A percentile compares a stretch with the other conserved stretches of the same genome.
Evolutionary conservation across 2,888 invertebrate species (phyloP).

Genomic region (Drosophila prostipennis): DNA sequence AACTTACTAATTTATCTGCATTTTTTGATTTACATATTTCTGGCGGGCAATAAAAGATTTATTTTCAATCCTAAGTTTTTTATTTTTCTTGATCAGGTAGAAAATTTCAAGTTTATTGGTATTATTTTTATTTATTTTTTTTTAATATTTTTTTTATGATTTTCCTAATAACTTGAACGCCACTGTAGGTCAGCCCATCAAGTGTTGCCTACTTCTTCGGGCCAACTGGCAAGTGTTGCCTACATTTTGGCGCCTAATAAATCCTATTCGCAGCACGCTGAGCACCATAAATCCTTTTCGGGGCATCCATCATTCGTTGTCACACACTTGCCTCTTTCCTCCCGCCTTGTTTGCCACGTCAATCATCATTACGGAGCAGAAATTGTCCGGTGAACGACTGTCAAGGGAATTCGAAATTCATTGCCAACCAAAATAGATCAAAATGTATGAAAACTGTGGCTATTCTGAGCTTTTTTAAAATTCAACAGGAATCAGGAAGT

Average conservation of each 20-base stretch:
- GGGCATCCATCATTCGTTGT: constrained; percentile 22
- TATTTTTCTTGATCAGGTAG: no score
- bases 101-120: no score
- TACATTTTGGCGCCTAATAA: constrained; percentile 13
- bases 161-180: not conserved
- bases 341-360: constrained; percentile 21
- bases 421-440: not conserved
- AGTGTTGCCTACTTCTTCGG: constrained; percentile 16
- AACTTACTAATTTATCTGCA: no score
- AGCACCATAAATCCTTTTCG: not conserved
- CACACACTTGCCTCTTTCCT: not conserved
- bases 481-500: not conserved
- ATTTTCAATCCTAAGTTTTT: no score
- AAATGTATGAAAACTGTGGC: not conserved
- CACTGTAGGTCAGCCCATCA: constrained; percentile 10
- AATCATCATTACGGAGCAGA: constrained; percentile 24
- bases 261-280: not conserved
- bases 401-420: not conserved
- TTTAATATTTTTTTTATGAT: not conserved
- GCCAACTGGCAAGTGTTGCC: not conserved
- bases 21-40: no score
- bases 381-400: constrained; percentile 5
- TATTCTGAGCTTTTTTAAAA: no score
- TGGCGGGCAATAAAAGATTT: no score
- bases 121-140: no score